Conservation (phyloP, 2,113 vertebrate species). For the Anser cygnoides region DNA sequence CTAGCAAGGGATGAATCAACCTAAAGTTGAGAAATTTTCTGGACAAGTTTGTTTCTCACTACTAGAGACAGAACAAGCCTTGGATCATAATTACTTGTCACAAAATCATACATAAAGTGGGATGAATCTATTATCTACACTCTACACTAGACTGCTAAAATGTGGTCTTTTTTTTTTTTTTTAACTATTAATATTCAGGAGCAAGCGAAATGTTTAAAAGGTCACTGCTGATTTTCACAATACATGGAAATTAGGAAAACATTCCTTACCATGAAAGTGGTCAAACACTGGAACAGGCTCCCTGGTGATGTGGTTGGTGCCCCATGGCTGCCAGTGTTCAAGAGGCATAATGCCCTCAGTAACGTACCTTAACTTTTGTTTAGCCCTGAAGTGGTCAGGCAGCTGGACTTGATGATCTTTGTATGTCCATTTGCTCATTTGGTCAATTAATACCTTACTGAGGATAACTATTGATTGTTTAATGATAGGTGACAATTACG, state of each 20-base stretch:
- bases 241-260: not conserved
- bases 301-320: not conserved
- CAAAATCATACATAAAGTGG: not conserved
- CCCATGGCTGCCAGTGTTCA: not conserved
- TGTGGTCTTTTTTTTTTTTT: fast-evolving
- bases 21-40: not conserved
- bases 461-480: not conserved
- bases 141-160: not conserved
- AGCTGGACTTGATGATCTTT: not conserved
- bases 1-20: not conserved
- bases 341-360: not conserved
- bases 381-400: not conserved
- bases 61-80: not conserved
- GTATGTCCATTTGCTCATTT: not conserved
- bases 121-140: not conserved
- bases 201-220: not conserved
- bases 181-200: not conserved
- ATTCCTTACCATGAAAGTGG: not conserved
- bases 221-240: not conserved
- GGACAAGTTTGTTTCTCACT: not conserved
- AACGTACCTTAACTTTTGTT: not conserved
- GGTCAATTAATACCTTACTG: not conserved
- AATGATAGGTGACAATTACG: not conserved
- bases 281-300: not conserved
- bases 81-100: not conserved